Conservation (phyloP, 2,888 invertebrate genomes). For the Trissolcus brochymenae region DNA sequence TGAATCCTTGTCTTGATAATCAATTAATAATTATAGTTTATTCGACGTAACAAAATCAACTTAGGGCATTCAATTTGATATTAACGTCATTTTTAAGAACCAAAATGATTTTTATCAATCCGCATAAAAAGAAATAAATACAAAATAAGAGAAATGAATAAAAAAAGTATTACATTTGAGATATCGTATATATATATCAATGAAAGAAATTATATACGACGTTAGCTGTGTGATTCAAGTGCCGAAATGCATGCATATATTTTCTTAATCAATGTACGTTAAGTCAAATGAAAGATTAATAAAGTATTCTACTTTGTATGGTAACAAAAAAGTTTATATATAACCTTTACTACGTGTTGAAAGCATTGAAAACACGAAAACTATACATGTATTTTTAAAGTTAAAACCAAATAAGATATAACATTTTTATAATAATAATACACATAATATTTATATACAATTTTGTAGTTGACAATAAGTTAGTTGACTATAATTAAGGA, state of each 20-base stretch:
- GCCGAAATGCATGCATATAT: slow-evolving; percentile 17
- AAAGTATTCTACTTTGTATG: no score
- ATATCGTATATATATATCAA: slow-evolving; percentile 1
- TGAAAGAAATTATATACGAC: not conserved
- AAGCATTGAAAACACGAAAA: not conserved
- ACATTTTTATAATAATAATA: not conserved
- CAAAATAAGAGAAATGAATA: not conserved
- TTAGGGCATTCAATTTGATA: slow-evolving; percentile 3
- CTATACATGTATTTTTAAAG: slow-evolving; percentile 37
- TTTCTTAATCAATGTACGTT: slow-evolving; percentile 1
- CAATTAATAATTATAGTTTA: slow-evolving; percentile 12
- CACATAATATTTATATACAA: no score
- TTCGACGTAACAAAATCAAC: not conserved
- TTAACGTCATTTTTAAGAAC: not conserved
- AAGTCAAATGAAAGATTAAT: not conserved
- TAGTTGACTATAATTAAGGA: slow-evolving; percentile 8
- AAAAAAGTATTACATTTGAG: slow-evolving; percentile 3
- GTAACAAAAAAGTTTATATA: no score
- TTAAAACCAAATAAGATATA: not conserved
- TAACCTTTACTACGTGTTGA: no score
- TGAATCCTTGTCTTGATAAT: slow-evolving; percentile 13
- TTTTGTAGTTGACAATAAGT: slow-evolving; percentile 34
- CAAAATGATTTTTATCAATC: not conserved
- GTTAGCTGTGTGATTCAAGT: slow-evolving; percentile 3
- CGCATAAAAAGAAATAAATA: not conserved